These are phyloP conservation scores for Pollenia labialis DNA, from an alignment of 2,888 invertebrate genomes.

Conservation along the genomic window DNA sequence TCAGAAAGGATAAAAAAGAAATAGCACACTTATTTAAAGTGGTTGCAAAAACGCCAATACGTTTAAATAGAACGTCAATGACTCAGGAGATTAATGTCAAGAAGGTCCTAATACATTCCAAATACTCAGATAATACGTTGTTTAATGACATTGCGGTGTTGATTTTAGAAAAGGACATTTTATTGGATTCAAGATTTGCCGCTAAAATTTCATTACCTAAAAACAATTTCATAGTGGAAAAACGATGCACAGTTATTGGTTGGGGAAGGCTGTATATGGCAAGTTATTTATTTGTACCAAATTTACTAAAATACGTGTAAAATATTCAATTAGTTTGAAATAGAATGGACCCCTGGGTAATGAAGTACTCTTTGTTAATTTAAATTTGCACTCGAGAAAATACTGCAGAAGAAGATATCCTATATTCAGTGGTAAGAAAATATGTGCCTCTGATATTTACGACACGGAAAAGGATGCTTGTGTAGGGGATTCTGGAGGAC, in stretches of 20 bases:
- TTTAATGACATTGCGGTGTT: conserved; percentile 56
- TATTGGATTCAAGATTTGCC: conserved; percentile 19
- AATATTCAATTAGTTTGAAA: conserved; percentile 7
- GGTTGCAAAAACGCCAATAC: conserved; percentile 55
- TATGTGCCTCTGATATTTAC: conserved; percentile 75
- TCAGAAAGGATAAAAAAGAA: not conserved
- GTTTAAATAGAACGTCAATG: not conserved
- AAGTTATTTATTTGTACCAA: not conserved
- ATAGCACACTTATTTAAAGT: not conserved
- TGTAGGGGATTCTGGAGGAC: conserved; percentile 79
- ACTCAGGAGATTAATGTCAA: conserved; percentile 29
- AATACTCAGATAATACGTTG: not conserved
- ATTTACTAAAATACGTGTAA: not conserved
- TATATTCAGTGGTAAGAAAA: conserved; percentile 70
- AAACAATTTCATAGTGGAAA: conserved; percentile 66
- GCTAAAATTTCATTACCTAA: conserved; percentile 24
- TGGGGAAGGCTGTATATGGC: conserved; percentile 76
- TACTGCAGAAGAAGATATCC: conserved; percentile 64
- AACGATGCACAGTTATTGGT: conserved; percentile 75
- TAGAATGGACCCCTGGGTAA: conserved; percentile 73
- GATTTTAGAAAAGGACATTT: conserved; percentile 19
- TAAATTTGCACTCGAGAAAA: conserved; percentile 46
- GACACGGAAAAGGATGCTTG: conserved; percentile 76
- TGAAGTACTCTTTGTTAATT: conserved; percentile 75
- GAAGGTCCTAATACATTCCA: conserved; percentile 12